phyloP scores from a whole-genome alignment of 2,797 vertebrate species.

The Anolis apletophallus region DNA sequence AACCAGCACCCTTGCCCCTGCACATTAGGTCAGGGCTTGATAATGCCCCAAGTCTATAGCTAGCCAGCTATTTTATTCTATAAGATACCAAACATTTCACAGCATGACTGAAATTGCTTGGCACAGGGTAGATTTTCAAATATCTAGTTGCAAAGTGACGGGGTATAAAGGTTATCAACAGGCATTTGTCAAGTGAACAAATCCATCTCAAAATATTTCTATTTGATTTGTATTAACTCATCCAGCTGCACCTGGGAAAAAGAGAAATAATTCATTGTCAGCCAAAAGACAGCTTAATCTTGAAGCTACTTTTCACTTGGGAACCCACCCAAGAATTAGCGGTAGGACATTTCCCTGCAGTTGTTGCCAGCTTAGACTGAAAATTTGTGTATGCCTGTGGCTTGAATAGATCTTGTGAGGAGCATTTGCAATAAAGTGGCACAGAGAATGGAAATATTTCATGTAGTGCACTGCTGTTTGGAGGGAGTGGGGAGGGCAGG shows the following conservation, averaged over 20 bases:
- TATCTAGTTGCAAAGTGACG: conserved; percentile 31
- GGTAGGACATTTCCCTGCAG: conserved; percentile 18
- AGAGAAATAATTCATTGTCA: neutral
- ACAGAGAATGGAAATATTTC: conserved; percentile 54
- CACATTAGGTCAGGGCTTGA: neutral
- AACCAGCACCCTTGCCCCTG: neutral
- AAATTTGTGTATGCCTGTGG: conserved; percentile 53
- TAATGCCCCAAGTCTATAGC: neutral
- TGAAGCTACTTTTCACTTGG: conserved; percentile 26
- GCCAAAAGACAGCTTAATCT: conserved; percentile 38
- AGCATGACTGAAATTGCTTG: conserved; percentile 34
- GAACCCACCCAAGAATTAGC: conserved; percentile 24
- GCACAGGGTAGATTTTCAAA: conserved; percentile 1
- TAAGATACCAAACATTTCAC: conserved; percentile 30
- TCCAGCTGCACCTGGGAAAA: conserved; percentile 27
- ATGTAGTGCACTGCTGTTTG: conserved; percentile 35
- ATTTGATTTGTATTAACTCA: conserved; percentile 31
- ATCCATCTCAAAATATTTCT: conserved; percentile 26
- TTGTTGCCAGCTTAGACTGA: neutral
- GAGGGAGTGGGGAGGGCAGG: conserved; percentile 17
- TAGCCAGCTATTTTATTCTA: neutral
- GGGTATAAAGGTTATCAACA: conserved; percentile 49
- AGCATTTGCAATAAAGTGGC: conserved; percentile 43
- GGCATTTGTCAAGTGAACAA: conserved; percentile 52
- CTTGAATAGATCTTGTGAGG: conserved; percentile 49